Evolutionary conservation across 2,113 vertebrate genomes (phyloP), one percentile per base, ranked within the genome.

Genomic region (Paedocypris sp.): DNA sequence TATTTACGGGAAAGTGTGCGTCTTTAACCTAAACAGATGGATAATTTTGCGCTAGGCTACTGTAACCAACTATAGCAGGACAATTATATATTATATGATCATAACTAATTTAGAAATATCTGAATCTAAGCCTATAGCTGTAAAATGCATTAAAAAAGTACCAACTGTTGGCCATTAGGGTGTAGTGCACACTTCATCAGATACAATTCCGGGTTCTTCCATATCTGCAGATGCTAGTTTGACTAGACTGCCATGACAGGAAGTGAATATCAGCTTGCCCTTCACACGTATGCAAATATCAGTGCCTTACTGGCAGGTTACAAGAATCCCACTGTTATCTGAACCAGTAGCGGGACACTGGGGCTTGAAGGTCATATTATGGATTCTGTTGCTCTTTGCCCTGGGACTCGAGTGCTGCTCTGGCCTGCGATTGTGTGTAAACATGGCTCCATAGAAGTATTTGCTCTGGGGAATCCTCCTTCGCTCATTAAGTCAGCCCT

Each of bases 331-430:
- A 75, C 77, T 68, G 65, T 77, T 73, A 72, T 63, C 69, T 68
- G 72, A 52, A 60, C 57, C 60, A 77, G 43, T 25, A 68, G n/a
- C n/a, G 70, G 77, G 72, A 76, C 73, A 57, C 35, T 46, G 57
- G 26, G 59, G 65, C 59, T 74, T 80, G 80, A 85, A 83, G 77
- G 81, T 83, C 73, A 26, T 12, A 42, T 48, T 12, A 5, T 33
- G 26, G 49, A 77, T 48, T 72, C 56, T 18, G 58, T 58, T 68
- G 72, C 66, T 68, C 62, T 74, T 67, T 76, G 75, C 76, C 83
- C 71, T 69, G 72, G 26, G 66, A 67, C 71, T 77, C 73, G 74
- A 77, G 59, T 73, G 60, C 64, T 62, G 51, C 39, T 54, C 26
- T 4, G 20, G 23, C 39, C 48, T 60, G 25, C 42, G 11, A 15